These are phyloP conservation scores for Gadopsis marmoratus DNA, from an alignment of 2,797 vertebrate genomes.

Conservation along the genomic window DNA sequence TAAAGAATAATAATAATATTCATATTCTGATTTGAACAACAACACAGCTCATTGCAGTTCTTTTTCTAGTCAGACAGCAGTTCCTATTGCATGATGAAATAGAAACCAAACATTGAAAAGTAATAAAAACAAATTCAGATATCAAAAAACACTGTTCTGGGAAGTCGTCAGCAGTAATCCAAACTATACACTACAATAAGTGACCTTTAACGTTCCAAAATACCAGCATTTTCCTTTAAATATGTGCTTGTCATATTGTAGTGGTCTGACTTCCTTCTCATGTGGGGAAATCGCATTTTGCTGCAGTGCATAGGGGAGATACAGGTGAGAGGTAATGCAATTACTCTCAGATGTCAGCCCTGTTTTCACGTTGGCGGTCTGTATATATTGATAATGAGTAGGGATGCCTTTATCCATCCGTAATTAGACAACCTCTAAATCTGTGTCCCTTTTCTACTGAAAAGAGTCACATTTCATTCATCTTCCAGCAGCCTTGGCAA, in stretches of 20 bases:
- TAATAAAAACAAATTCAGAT: neutral
- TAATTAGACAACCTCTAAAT: constrained; percentile 76
- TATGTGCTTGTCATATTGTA: constrained; percentile 13
- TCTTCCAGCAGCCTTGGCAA: constrained; percentile 64
- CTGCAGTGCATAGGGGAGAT: constrained; percentile 45
- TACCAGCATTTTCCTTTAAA: constrained; percentile 8
- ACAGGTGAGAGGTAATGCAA: constrained; percentile 67
- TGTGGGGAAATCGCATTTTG: constrained; percentile 32
- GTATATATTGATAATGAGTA: constrained; percentile 74
- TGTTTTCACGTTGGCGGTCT: constrained; percentile 60
- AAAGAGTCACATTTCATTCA: constrained; percentile 72
- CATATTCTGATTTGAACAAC: constrained; percentile 1
- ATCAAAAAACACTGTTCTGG: neutral
- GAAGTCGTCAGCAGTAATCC: constrained; percentile 11
- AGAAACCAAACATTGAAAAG: constrained; percentile 18
- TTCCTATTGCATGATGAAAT: constrained; percentile 19
- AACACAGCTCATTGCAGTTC: neutral
- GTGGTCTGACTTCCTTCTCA: constrained; percentile 16
- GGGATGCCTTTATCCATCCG: constrained; percentile 64
- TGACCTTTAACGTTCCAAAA: neutral
- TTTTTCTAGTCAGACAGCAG: too few species aligned
- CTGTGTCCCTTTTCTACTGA: constrained; percentile 43
- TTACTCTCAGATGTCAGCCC: constrained; percentile 73
- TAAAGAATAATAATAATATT: neutral
- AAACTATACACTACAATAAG: neutral